A percentile compares a stretch with the other conserved stretches of the same genome.
These are phyloP conservation scores for Protodeltote pygarga DNA, from an alignment of 2,888 invertebrate species.

Conservation along the genomic window DNA sequence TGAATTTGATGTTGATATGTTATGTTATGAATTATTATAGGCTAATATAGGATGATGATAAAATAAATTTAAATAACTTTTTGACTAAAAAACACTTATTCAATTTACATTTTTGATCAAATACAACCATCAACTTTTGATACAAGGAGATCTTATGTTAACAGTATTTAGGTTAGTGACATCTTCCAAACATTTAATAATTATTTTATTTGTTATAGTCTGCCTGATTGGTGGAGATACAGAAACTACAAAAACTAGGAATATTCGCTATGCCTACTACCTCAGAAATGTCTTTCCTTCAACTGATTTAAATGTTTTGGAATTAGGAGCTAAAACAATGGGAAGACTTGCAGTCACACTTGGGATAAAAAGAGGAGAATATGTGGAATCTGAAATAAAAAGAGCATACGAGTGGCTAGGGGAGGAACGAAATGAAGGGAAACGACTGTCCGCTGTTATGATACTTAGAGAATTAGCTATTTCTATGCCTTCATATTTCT, in stretches of 20 bases:
- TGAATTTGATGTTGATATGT: neutral
- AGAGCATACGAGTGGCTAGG: conserved; percentile 97
- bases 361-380: conserved; percentile 97
- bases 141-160: no score
- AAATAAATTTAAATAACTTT: no score
- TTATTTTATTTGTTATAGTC: conserved; percentile 85
- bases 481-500: conserved; percentile 99
- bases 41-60: no score
- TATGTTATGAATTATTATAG: no score
- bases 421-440: conserved; percentile 95
- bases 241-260: conserved; percentile 95
- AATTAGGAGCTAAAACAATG: conserved; percentile 97
- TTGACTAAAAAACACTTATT: no score
- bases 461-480: conserved; percentile 97
- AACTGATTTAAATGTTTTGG: conserved; percentile 95
- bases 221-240: conserved; percentile 97
- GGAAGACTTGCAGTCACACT: conserved; percentile 95
- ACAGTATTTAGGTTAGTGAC: no score
- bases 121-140: no score
- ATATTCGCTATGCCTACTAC: conserved; percentile 96
- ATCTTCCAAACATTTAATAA: neutral
- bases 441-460: conserved; percentile 96
- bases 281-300: conserved; percentile 95
- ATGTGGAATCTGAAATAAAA: conserved; percentile 98
- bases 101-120: no score